Conservation (phyloP, 35 echinoderm and acorn worm genomes). For the Eucidaris tribuloides region DNA sequence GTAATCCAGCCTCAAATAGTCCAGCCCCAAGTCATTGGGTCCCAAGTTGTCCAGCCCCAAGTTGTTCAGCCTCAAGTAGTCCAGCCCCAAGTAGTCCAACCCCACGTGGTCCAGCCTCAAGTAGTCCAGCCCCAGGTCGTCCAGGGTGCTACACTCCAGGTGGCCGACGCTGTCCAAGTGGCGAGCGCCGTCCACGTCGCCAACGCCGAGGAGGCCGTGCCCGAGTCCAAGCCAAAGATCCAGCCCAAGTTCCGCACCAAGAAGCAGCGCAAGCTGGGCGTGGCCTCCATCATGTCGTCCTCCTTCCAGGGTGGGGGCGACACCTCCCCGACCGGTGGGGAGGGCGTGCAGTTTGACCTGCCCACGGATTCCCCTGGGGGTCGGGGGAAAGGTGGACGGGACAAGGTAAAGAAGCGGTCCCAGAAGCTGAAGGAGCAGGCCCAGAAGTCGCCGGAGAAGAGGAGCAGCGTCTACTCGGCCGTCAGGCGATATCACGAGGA, state of each 20-base stretch:
- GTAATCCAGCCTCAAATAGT: no score
- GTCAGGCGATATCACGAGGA: constrained; percentile 92
- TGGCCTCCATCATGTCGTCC: constrained; percentile 35
- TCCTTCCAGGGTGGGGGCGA: background rate
- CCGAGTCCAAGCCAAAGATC: constrained; percentile 42
- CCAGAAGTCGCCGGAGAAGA: constrained; percentile 82
- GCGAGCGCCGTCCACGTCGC: no score
- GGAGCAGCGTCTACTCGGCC: constrained; percentile 97
- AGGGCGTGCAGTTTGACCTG: constrained; percentile 30
- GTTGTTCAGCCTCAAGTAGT: background rate
- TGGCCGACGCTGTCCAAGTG: no score
- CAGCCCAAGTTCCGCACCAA: constrained; percentile 77
- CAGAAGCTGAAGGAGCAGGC: constrained; percentile 87
- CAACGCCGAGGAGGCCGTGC: constrained; percentile 10
- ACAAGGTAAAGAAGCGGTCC: constrained; percentile 66
- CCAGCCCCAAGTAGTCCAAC: background rate
- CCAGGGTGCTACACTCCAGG: background rate
- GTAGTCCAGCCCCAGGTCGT: background rate
- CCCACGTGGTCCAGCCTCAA: background rate
- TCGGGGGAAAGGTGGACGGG: constrained; percentile 16
- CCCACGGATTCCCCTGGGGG: constrained; percentile 10
- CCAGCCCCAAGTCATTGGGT: no score
- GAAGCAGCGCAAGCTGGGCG: constrained; percentile 63
- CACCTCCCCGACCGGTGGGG: background rate
- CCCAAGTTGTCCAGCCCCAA: background rate